phyloP scores from a whole-genome alignment of 2,888 invertebrate species.

The Tetramorium bicarinatum region DNA sequence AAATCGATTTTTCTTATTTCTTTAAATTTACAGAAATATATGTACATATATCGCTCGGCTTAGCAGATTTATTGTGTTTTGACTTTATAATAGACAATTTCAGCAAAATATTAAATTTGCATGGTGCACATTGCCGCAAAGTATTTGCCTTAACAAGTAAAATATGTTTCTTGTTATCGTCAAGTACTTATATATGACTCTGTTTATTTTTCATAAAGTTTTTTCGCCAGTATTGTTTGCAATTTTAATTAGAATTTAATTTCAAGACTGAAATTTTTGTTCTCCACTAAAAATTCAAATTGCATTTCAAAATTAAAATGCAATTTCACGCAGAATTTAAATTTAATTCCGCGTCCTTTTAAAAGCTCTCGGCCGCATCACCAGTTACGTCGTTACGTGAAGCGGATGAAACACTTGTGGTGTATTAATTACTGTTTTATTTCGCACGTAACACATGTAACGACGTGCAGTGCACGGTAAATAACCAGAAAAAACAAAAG shows the following conservation, averaged over 20 bases:
- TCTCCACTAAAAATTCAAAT: conserved; percentile 52
- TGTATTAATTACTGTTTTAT: conserved; percentile 59
- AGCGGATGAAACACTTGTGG: conserved; percentile 58
- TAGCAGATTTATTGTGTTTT: neutral
- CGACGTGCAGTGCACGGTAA: conserved; percentile 48
- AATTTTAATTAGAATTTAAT: conserved; percentile 58
- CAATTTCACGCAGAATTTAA: conserved; percentile 58
- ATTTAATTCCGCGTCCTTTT: conserved; percentile 55
- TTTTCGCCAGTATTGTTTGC: conserved; percentile 43
- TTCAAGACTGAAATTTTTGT: conserved; percentile 46
- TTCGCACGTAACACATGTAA: conserved; percentile 52
- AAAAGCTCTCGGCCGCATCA: conserved; percentile 55
- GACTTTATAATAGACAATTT: conserved; percentile 2
- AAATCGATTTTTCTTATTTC: neutral
- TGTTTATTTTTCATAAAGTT: conserved; percentile 51
- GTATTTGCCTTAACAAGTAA: conserved; percentile 31
- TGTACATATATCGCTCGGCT: neutral
- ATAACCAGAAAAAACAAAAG: conserved; percentile 49
- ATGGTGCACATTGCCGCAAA: neutral
- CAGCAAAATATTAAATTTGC: neutral
- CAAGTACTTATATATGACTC: conserved; percentile 33
- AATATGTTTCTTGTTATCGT: conserved; percentile 38
- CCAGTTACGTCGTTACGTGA: conserved; percentile 56
- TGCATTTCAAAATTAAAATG: conserved; percentile 58
- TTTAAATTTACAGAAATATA: neutral